These are phyloP conservation scores for Chironomus tepperi DNA, from an alignment of 1,140 invertebrate genomes.

Conservation along the genomic window DNA sequence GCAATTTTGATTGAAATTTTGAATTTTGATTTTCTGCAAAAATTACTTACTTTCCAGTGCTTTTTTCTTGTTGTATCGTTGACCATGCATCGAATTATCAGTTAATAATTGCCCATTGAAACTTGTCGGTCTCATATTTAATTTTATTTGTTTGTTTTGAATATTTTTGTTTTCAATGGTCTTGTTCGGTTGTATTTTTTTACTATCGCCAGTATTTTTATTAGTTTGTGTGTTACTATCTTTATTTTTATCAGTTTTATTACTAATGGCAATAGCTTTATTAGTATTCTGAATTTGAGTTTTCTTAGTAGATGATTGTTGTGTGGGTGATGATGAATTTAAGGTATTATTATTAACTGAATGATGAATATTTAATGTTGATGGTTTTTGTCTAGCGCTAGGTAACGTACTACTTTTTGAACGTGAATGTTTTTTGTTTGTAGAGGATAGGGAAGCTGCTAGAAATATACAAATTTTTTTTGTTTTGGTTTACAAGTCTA, in stretches of 20 bases:
- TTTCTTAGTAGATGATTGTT: slow-evolving; percentile 27
- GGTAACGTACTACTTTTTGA: slow-evolving; percentile 44
- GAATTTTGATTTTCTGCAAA: background rate
- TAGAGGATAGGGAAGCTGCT: slow-evolving; percentile 43
- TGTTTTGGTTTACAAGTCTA: background rate
- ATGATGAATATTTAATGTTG: slow-evolving; percentile 20
- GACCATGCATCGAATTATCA: slow-evolving; percentile 18
- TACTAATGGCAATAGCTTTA: slow-evolving; percentile 24
- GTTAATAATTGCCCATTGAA: slow-evolving; percentile 21
- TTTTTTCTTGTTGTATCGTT: slow-evolving; percentile 22
- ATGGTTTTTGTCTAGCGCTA: slow-evolving; percentile 34
- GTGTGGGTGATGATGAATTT: slow-evolving; percentile 30
- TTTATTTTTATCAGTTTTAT: background rate
- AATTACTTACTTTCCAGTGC: slow-evolving; percentile 22
- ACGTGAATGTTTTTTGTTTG: slow-evolving; percentile 40
- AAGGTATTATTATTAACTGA: slow-evolving; percentile 29
- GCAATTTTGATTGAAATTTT: background rate
- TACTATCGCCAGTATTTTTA: background rate
- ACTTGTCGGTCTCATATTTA: slow-evolving; percentile 21
- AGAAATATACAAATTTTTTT: slow-evolving; percentile 33
- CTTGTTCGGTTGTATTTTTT: slow-evolving; percentile 16
- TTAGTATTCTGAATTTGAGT: slow-evolving; percentile 26
- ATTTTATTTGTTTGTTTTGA: slow-evolving; percentile 16
- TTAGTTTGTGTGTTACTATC: background rate
- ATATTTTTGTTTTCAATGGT: slow-evolving; percentile 23